Conservation (phyloP, 2,888 invertebrate genomes). For the Gymnocheta viridis region DNA sequence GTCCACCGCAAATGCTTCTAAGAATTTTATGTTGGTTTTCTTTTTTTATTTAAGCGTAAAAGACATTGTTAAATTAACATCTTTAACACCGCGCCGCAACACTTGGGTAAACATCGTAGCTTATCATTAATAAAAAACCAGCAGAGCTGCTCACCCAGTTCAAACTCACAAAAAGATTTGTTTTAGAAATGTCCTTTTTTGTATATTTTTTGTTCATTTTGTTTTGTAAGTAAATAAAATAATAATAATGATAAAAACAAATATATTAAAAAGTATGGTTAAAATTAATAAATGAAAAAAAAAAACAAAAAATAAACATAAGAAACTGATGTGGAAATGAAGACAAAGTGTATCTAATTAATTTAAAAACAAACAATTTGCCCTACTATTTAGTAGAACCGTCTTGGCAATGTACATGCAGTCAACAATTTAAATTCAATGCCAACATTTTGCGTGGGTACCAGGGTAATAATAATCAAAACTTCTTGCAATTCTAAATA, state of each 20-base stretch:
- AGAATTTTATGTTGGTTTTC: constrained; percentile 75
- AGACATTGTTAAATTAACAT: constrained; percentile 62
- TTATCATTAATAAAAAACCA: constrained; percentile 5
- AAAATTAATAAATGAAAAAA: constrained; percentile 34
- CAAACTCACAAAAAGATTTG: constrained; percentile 63
- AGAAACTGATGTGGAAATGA: constrained; percentile 27
- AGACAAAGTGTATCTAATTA: constrained; percentile 22
- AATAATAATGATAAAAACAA: constrained; percentile 48
- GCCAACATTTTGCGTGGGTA: constrained; percentile 43
- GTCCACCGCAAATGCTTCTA: constrained; percentile 99
- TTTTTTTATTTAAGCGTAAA: constrained; percentile 63
- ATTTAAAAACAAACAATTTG: neutral
- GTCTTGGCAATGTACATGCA: constrained; percentile 15
- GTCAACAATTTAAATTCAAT: constrained; percentile 33
- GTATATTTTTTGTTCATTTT: constrained; percentile 70
- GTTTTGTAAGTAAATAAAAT: constrained; percentile 66
- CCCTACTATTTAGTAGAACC: constrained; percentile 2
- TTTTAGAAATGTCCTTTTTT: constrained; percentile 68
- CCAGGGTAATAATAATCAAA: neutral
- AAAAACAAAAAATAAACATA: too few relatives aligned
- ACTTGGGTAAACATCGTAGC: constrained; percentile 46
- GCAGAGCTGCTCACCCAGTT: constrained; percentile 69
- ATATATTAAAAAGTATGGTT: constrained; percentile 32
- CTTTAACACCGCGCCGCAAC: constrained; percentile 51
- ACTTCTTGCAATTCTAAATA: constrained; percentile 40